A percentile compares a stretch with the other conserved stretches of the same genome.
These are phyloP conservation scores for Argyresthia goedartella DNA, from an alignment of 2,888 invertebrate genomes.

Conservation along the genomic window DNA sequence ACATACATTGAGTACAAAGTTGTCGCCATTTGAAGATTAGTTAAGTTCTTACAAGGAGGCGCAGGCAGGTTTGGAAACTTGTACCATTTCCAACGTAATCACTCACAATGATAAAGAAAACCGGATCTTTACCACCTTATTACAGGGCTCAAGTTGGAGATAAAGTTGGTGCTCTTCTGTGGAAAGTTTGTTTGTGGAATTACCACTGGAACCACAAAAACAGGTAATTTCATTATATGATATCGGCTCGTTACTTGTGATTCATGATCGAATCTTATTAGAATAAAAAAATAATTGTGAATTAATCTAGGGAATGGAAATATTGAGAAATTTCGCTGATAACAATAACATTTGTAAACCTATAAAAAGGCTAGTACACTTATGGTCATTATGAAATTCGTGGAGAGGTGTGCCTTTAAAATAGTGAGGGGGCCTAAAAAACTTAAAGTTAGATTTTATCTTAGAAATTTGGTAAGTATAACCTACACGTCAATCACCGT, in stretches of 20 bases:
- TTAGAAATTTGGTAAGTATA: no score
- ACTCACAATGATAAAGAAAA: neutral
- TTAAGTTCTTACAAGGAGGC: slow-evolving; percentile 15
- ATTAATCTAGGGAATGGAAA: neutral
- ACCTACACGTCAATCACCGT: no score
- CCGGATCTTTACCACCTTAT: neutral
- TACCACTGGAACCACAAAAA: neutral
- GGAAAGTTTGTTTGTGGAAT: neutral
- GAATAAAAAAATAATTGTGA: neutral
- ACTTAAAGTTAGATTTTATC: no score
- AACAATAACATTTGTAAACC: no score
- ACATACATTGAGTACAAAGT: slow-evolving; percentile 17
- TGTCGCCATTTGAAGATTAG: slow-evolving; percentile 49
- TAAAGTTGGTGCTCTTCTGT: neutral
- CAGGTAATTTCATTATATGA: neutral
- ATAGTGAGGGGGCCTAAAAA: no score
- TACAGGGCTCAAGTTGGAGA: neutral
- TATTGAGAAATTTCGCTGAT: no score
- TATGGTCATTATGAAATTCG: no score
- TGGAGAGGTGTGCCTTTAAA: no score
- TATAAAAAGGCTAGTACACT: no score
- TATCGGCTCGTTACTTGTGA: neutral
- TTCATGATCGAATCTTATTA: neutral
- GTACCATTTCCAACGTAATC: no score
- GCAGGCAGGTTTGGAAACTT: neutral